phyloP scores from a whole-genome alignment of 23 tunicate genomes.

The Trididemnum clinides region DNA sequence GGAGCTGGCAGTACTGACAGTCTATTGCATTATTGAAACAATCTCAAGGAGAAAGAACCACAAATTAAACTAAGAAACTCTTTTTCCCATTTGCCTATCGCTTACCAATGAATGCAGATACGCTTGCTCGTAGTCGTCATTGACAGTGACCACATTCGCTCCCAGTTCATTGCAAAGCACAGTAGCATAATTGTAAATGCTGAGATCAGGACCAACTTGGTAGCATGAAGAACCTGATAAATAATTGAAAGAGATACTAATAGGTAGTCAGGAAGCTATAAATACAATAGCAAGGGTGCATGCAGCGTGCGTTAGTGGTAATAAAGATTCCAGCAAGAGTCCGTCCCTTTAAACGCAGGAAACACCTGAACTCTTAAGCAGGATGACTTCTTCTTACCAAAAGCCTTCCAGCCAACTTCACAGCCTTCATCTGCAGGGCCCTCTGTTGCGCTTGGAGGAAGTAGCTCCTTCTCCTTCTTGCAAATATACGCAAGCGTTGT shows the following conservation, averaged over 20 bases:
- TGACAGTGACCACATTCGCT: conserved; percentile 51
- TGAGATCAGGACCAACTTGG: conserved; percentile 45
- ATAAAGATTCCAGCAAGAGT: no score
- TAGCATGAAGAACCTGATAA: conserved; percentile 74
- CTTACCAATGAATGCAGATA: conserved; percentile 70
- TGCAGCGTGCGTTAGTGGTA: no score
- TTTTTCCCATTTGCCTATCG: no score
- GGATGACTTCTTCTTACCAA: conserved; percentile 44
- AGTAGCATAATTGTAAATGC: conserved; percentile 48
- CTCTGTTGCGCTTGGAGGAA: conserved; percentile 47
- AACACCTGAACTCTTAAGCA: no score
- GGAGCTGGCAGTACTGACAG: no score
- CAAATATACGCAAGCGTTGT: conserved; percentile 65
- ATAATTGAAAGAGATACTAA: background rate
- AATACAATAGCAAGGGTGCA: no score
- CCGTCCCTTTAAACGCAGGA: no score
- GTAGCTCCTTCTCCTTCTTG: conserved; percentile 75
- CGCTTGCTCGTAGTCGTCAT: conserved; percentile 84
- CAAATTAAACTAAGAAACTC: no score
- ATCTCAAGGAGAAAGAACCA: no score
- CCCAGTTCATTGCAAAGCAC: conserved; percentile 60
- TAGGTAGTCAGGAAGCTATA: no score
- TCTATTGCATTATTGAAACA: no score
- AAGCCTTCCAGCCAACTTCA: conserved; percentile 86
- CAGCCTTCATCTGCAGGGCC: conserved; percentile 73